These are phyloP conservation scores for Laterallus jamaicensis DNA, from an alignment of 2,113 vertebrate species.

Conservation along the genomic window DNA sequence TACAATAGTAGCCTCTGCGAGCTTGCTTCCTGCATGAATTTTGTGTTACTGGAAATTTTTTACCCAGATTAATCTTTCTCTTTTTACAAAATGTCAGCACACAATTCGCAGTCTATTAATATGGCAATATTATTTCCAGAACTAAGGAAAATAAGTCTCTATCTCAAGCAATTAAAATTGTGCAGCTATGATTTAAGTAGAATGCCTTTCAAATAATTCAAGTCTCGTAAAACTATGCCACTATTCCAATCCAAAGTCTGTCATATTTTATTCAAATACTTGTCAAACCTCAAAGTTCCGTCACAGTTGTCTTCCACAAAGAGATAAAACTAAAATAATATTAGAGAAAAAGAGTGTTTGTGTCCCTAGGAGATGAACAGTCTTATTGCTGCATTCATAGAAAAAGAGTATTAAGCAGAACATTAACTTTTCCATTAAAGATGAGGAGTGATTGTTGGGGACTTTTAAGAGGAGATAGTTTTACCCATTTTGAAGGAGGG, in stretches of 20 bases:
- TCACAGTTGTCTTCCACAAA: neutral
- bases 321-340: conserved; percentile 13
- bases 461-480: neutral
- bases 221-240: neutral
- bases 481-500: neutral
- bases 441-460: neutral
- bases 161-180: conserved; percentile 53
- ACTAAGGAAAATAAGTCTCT: conserved; percentile 34
- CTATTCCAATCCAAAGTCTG: neutral
- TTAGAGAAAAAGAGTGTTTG: neutral
- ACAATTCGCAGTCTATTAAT: conserved; percentile 38
- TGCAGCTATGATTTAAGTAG: conserved; percentile 13
- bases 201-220: conserved; percentile 52
- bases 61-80: conserved; percentile 23
- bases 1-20: neutral
- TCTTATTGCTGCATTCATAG: neutral
- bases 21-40: conserved; percentile 25
- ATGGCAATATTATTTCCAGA: conserved; percentile 38
- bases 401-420: neutral
- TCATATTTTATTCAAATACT: conserved; percentile 42
- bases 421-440: neutral
- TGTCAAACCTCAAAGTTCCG: conserved; percentile 5
- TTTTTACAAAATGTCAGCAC: conserved; percentile 24
- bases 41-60: neutral
- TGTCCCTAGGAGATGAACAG: neutral